Evolutionary conservation across 1,140 invertebrate species (phyloP), one percentile per base, ranked within the genome.

Genomic region (Portunus trituberculatus): DNA sequence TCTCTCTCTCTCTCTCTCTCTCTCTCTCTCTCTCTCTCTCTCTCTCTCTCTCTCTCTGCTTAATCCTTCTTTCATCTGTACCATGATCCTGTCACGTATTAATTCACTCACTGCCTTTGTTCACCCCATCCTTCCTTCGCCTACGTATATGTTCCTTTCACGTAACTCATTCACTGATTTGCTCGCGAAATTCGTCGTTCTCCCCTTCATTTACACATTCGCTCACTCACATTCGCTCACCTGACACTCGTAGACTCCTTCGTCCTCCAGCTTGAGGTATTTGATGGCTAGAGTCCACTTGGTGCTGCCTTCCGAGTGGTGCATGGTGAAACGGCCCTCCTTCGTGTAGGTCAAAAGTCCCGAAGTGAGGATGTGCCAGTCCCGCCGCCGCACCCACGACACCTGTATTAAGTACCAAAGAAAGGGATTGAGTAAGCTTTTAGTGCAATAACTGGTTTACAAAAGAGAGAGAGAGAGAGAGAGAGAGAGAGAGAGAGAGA

Each of bases 291-390:
- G 67, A 7, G 67, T 76, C 67, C 67, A 76, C 25, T 76, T 76
- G 67, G 67, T 76, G 67, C 67, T 76, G 67, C 67, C 67, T 25
- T 76, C 67, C 4, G 20, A n/a, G 67, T 76, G 67, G 67, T 76
- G 67, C 67, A 76, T 76, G 20, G 67, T 76, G 67, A 76, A 76
- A 2, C 67, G 20, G 16, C 67, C 67, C 67, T 76, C 67, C 67
- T 76, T 76, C 20, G 67, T 76, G 67, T 76, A 76, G 67, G 67
- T 76, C 67, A 76, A 25, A 2, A 76, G 67, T 0, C 67, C 67
- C 67, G 67, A 76, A 25, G 67, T 76, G 25, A 76, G 67, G 67
- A 76, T 76, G 67, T 76, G 67, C 67, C 67, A 76, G 67, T 76
- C 67, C 20, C 67, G 67, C 67, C 67, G 67, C 67, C 67, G 0